Evolutionary conservation across 2,113 vertebrate genomes (phyloP), one percentile per base, ranked within the genome.

Genomic region (Microcebus ravelobensis): DNA sequence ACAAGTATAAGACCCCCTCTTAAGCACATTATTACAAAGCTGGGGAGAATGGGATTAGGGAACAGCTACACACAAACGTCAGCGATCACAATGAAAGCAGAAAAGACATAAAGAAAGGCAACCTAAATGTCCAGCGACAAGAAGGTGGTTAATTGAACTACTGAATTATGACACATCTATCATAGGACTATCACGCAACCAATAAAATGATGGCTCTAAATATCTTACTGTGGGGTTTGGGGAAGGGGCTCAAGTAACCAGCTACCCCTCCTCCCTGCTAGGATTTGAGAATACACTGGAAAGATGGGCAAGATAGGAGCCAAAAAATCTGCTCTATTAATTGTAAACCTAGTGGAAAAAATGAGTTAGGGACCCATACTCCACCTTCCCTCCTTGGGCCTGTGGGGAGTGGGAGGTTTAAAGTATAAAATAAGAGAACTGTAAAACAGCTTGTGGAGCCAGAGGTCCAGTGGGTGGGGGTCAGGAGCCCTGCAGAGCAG

Each of bases 401-500:
- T 34, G 76, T 6, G 4, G 18, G 61, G 9, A 39, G 23, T 34
- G 6, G 36, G 0, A 31, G 27, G 5, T 3, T 20, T 23, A 21
- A 81, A 52, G 74, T 29, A 17, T n/a, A 29, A 71, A 67, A 31
- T 2, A n/a, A 83, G 25, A 77, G 76, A 6, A 36, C 45, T 52
- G 23, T 5, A 20, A 31, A 17, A 39, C 12, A 82, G 68, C 42
- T 50, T 0, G 0, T 1, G 9, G 45, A 14, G 2, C 31, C 57
- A 31, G 4, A 4, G 3, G 27, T 50, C 67, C 59, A 61, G 59
- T 18, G 52, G 17, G 17, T 55, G 52, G 55, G 6, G 55, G 6
- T 21, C 6, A 2, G 8, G 27, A 36, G 18, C 8, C 55, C 50
- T 55, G 55, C 55, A 57, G 18, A 57, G 13, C 20, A 57, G 55